Conservation (phyloP, 2,797 vertebrate species). For the Geotrypetes seraphini region DNA sequence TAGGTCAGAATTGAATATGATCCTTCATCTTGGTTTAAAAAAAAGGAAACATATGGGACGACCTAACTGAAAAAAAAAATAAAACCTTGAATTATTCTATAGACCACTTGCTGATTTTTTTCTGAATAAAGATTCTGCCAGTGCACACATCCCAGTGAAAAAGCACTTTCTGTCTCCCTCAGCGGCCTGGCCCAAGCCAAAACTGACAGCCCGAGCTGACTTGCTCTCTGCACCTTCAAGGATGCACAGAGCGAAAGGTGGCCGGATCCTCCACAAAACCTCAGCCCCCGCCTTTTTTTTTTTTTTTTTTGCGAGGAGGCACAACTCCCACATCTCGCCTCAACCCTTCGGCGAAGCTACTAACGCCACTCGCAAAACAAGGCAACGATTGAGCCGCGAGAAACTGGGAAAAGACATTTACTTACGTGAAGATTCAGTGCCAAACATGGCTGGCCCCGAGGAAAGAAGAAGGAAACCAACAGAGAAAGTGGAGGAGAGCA, state of each 20-base stretch:
- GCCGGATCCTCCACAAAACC: conserved; percentile 17
- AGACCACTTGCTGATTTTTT: no score
- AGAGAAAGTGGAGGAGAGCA: conserved; percentile 34
- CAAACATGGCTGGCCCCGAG: conserved; percentile 96
- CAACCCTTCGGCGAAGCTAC: conserved; percentile 20
- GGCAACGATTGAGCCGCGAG: no score
- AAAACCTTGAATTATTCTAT: conserved; percentile 19
- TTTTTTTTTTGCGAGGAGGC: conserved; percentile 13
- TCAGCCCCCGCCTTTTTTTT: conserved; percentile 6
- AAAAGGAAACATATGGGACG: conserved; percentile 3
- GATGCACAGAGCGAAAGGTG: conserved; percentile 24
- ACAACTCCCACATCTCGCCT: conserved; percentile 16
- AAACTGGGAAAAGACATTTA: no score
- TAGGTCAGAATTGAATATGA: neutral
- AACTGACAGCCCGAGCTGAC: conserved; percentile 17
- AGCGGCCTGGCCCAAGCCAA: conserved; percentile 25
- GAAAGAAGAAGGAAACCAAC: no score
- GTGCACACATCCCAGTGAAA: conserved; percentile 20
- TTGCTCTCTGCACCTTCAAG: conserved; percentile 13
- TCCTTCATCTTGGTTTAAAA: conserved; percentile 15
- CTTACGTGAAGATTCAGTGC: conserved; percentile 98
- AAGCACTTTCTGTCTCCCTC: conserved; percentile 14
- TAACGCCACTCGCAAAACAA: conserved; percentile 11
- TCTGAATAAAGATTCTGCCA: conserved; percentile 20
- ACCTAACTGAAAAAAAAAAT: no score